Evolutionary conservation across 1,140 invertebrate genomes (phyloP).

Genomic region (Alviniconcha marisindica): DNA sequence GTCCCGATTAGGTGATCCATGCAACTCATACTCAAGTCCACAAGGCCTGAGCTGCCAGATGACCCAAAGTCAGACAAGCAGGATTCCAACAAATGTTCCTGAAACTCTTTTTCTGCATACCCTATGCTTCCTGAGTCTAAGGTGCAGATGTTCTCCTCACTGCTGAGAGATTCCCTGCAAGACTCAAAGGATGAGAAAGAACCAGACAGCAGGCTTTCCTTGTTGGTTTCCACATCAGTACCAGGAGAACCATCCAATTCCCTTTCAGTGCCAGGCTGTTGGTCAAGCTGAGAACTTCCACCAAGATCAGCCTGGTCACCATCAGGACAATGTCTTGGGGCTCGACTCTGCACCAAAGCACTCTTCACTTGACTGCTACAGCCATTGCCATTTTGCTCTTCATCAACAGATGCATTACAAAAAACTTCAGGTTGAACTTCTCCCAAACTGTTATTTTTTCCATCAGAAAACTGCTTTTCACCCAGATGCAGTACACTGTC

Average conservation of each 20-base stretch:
- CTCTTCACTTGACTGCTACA: too few relatives aligned
- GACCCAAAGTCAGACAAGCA: constrained; percentile 2
- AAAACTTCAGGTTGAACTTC: too few relatives aligned
- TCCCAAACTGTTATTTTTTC: too few relatives aligned
- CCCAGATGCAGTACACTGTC: too few relatives aligned
- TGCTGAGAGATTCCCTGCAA: not conserved
- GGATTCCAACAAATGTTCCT: not conserved
- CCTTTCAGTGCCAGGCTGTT: not conserved
- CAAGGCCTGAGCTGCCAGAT: not conserved
- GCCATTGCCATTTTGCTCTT: too few relatives aligned
- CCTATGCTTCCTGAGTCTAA: not conserved
- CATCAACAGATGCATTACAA: too few relatives aligned
- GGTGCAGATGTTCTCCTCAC: not conserved
- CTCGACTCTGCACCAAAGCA: too few relatives aligned
- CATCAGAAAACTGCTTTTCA: too few relatives aligned
- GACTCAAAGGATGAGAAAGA: not conserved
- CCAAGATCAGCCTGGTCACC: too few relatives aligned
- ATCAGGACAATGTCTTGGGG: too few relatives aligned
- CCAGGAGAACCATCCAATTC: not conserved
- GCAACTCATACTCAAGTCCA: not conserved
- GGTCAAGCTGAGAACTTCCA: not conserved
- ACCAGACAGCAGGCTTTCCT: not conserved
- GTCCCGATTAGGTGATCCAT: constrained; percentile 16
- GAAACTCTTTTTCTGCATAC: not conserved
- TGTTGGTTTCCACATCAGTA: not conserved